These are phyloP conservation scores for Cetoscarus ocellatus DNA, from an alignment of 2,797 vertebrate species.

Conservation along the genomic window DNA sequence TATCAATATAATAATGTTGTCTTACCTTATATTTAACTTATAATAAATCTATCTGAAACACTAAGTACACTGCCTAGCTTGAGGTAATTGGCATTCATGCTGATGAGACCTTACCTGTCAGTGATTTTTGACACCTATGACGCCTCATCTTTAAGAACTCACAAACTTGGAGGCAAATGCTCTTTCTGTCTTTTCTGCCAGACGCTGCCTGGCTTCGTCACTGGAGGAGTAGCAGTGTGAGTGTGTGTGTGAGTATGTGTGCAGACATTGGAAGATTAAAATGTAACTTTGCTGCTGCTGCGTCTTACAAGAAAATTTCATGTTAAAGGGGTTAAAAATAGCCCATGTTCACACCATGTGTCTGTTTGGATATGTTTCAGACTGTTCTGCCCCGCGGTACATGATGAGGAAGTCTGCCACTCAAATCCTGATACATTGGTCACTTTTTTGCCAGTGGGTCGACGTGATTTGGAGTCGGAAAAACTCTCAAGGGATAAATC, in stretches of 20 bases:
- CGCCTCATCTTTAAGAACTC: conserved; percentile 2
- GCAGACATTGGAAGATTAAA: conserved; percentile 53
- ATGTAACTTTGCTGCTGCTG: conserved; percentile 52
- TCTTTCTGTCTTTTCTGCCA: not conserved
- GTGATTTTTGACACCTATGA: conserved; percentile 18
- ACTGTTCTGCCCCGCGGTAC: conserved; percentile 1
- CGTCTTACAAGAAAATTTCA: conserved; percentile 44
- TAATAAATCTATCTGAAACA: too few relatives aligned
- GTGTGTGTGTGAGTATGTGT: not conserved
- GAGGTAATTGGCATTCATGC: too few relatives aligned
- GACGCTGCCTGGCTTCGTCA: conserved; percentile 4
- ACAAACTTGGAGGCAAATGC: not conserved
- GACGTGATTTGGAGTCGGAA: conserved; percentile 16
- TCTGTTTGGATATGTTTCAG: conserved; percentile 30
- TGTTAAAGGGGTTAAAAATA: conserved; percentile 48
- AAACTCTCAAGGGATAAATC: conserved; percentile 13
- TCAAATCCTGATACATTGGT: conserved; percentile 15
- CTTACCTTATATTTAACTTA: too few relatives aligned
- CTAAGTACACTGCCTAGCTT: too few relatives aligned
- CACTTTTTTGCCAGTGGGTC: not conserved
- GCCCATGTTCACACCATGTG: conserved; percentile 6
- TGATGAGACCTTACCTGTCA: conserved; percentile 19
- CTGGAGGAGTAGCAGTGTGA: not conserved
- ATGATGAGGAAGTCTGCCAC: conserved; percentile 16
- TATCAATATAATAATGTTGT: too few relatives aligned